Evolutionary conservation across 2,888 invertebrate species (phyloP), one percentile per base, ranked within the genome.

Genomic region (Thymelicus acteon): DNA sequence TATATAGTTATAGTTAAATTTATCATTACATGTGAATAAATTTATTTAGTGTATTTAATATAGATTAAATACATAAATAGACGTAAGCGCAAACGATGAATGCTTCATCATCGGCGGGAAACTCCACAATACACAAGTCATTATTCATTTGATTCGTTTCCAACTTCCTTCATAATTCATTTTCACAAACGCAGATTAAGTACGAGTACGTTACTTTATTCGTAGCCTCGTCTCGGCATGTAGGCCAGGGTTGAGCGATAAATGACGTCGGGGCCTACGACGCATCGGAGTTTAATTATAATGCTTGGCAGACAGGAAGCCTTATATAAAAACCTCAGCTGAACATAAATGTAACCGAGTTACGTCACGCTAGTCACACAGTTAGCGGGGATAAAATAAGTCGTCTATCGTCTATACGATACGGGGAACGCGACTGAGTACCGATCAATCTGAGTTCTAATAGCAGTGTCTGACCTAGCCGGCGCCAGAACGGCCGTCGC

Each of bases 361-460:
- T 76, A 76, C 77, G 78, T 79, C 77, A 79, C 74, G 71, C 72
- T 75, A 73, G 72, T 62, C 72, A 74, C 73, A 75, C 72, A 76
- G 75, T 77, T 75, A 76, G 75, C 73, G 77, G 74, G 72, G 71
- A 78, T 77, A 76, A 78, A 79, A 77, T 76, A 78, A 77, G 79
- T 77, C 77, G 75, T 79, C 78, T 85, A 84, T 77, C 77, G 75
- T 79, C 78, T 85, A 84, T 82, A 80, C 81, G 85, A 84, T 84
- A 80, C 77, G 77, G 72, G 74, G 77, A 74, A 74, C 80, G 84
- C 85, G 86, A 86, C 86, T 80, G 83, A 85, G 87, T 78, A 83
- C 78, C 89, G 90, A 91, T 91, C 91, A 92, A 91, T 91, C 91
- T 88, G 85, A 84, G 85, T 84, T 85, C 82, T 88, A 89, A 91